Evolutionary conservation across 2,113 vertebrate genomes (phyloP), one percentile per base, ranked within the genome.

Genomic region (Nymphicus hollandicus): DNA sequence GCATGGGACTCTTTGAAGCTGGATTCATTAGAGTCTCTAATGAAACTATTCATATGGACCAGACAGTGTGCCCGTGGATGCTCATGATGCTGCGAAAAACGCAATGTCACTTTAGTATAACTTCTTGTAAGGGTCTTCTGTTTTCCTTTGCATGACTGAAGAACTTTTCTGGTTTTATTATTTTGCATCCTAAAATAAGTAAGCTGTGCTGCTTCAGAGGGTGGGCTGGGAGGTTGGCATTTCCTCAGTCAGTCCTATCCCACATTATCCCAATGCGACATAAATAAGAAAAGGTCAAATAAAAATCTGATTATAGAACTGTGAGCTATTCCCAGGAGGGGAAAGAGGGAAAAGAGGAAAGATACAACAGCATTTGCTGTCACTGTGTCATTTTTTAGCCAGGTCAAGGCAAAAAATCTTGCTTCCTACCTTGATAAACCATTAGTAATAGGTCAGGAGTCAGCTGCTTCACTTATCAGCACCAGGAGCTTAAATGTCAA

Each of bases 401-500:
- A 68, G 93, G 64, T 68, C 83, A 91, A 93, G 53, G 52, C 17
- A 96, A 61, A 85, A 83, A 46, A 50, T 77, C n/a, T 88, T 78
- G 9, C 79, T 91, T 94, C 70, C 68, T 88, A 91, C 88, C 81
- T 95, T 86, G 84, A 89, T 91, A 94, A 91, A 74, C 82, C 73
- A 74, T 87, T 93, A 97, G 80, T 78, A 93, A 86, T 70, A 94
- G 89, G 97, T 97, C 94, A 96, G 87, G 87, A 95, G 93, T 94
- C 86, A 87, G 89, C 71, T 91, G 92, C 93, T 87, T 91, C 53
- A 82, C 81, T 97, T 94, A 95, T 91, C 50, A 5, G 65, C 93
- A 49, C 79, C 65, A 71, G 91, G 89, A 96, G 89, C 93, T 97
- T 97, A 97, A 97, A 97, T 96, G 94, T 96, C 96, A 97, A 83